Conservation (phyloP, 2,888 invertebrate species). For the Drosophila formosana region DNA sequence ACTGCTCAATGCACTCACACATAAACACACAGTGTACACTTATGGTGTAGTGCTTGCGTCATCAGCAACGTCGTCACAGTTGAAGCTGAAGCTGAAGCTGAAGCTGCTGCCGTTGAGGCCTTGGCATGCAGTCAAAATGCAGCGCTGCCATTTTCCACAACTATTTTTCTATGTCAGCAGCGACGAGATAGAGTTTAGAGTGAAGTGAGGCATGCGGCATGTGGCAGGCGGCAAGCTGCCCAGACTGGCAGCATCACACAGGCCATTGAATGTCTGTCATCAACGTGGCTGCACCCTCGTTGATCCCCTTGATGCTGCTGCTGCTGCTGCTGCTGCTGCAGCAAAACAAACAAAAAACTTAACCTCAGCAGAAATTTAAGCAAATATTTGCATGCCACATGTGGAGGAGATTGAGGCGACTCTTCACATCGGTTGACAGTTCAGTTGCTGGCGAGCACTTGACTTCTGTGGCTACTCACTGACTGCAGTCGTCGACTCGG, state of each 20-base stretch:
- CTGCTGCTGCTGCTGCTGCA: slow-evolving; percentile 24
- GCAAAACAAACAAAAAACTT: slow-evolving; percentile 80
- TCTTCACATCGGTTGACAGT: slow-evolving; percentile 57
- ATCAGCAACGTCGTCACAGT: slow-evolving; percentile 66
- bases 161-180: slow-evolving; percentile 76
- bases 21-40: slow-evolving; percentile 19
- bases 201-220: slow-evolving; percentile 42
- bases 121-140: slow-evolving; percentile 79
- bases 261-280: slow-evolving; percentile 71
- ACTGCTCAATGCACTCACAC: slow-evolving; percentile 61
- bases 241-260: slow-evolving; percentile 51
- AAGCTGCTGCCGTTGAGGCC: slow-evolving; percentile 64
- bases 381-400: slow-evolving; percentile 83
- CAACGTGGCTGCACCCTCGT: slow-evolving; percentile 48
- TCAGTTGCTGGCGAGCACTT: slow-evolving; percentile 35
- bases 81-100: slow-evolving; percentile 5
- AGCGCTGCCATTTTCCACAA: slow-evolving; percentile 61
- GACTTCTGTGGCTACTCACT: slow-evolving; percentile 54
- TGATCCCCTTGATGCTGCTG: slow-evolving; percentile 2
- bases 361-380: slow-evolving; percentile 84
- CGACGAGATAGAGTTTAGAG: slow-evolving; percentile 26
- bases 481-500: slow-evolving; percentile 55
- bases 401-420: slow-evolving; percentile 66
- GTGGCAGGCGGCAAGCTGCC: slow-evolving; percentile 46
- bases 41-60: slow-evolving; percentile 67